Evolutionary conservation across 1,140 invertebrate genomes (phyloP).

Genomic region (Brachionus sp.): DNA sequence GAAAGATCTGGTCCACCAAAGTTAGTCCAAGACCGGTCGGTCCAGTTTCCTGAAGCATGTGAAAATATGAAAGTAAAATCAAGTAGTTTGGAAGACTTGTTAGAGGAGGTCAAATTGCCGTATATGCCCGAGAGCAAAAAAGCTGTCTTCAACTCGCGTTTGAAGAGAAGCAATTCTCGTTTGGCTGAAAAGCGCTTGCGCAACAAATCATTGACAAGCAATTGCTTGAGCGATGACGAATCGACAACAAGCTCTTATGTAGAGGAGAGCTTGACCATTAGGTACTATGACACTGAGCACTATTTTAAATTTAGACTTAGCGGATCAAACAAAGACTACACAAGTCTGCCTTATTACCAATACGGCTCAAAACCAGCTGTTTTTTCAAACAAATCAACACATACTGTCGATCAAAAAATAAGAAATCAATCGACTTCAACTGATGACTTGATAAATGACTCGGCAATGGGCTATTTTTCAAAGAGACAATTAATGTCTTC

Average conservation of each 20-base stretch:
- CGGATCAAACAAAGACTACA: constrained; percentile 14
- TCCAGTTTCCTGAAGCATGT: not conserved
- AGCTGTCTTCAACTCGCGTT: not conserved
- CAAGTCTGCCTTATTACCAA: constrained; percentile 38
- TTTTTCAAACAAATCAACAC: not conserved
- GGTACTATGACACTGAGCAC: not conserved
- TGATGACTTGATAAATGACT: constrained; percentile 4
- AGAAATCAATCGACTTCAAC: constrained; percentile 35
- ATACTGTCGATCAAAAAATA: not conserved
- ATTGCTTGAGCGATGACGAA: constrained; percentile 38
- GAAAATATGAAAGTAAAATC: constrained; percentile 12
- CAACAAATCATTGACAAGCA: not conserved
- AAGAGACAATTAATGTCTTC: constrained; percentile 29
- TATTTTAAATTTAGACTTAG: constrained; percentile 22
- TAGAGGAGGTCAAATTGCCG: not conserved
- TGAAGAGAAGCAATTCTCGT: constrained; percentile 7
- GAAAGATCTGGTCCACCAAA: constrained; percentile 4
- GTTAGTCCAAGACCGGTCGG: constrained; percentile 34
- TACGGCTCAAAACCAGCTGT: not conserved
- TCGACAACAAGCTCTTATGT: not conserved
- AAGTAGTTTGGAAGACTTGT: not conserved
- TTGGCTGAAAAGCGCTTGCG: constrained; percentile 5
- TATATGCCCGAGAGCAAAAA: not conserved
- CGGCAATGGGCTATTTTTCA: not conserved
- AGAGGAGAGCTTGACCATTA: not conserved